Base-by-base conservation (phyloP, 2,888 invertebrate species). In the Clostera curtula region DNA sequence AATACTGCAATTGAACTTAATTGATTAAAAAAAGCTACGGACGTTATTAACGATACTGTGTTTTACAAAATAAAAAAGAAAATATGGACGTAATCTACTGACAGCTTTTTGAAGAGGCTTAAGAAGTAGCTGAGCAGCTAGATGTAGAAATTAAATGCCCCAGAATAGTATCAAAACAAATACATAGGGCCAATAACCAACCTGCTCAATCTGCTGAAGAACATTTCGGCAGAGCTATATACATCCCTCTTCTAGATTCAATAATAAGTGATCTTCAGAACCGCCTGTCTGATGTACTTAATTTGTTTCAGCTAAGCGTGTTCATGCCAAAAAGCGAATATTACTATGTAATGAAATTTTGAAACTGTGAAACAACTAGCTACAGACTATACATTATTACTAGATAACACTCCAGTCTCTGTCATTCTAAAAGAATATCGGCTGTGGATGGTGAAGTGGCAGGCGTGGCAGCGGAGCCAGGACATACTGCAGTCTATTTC, bases 1-100 rank as follows among this genome's bases (percentile, higher is more conserved):
- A 32, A 21, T 35, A 29, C 24, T 35, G 25, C 34, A 38, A 38
- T 25, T 29, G 23, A 37, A 27, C 22, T 40, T 43, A 31, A 30
- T 54, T 29, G 48, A 53, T 29, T 36, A 29, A 51, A 52, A 34
- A 47, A 22, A 27, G 49, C 52, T 24, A 34, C 36, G n/a, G 44
- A 48, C 34, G 43, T 43, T 25, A 29, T 51, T 13, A 39, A 39
- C 16, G 49, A 53, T 31, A 43, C 43, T 13, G 16, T 17, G 40
- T 48, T 22, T 34, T 51, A 25, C 29, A 40, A 35, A 8, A 41
- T 13, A 51, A 48, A 30, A 33, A 48, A 34, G 25, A 36, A 24
- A 37, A 53, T 12, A 46, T 30, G 24, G 43, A 51, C 23, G 18
- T 23, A 25, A 33, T 40, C 12, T 56, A 47, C 26, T 13, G 33